Conservation (phyloP, 2,797 vertebrate species). For the Passerculus sandwichensis region DNA sequence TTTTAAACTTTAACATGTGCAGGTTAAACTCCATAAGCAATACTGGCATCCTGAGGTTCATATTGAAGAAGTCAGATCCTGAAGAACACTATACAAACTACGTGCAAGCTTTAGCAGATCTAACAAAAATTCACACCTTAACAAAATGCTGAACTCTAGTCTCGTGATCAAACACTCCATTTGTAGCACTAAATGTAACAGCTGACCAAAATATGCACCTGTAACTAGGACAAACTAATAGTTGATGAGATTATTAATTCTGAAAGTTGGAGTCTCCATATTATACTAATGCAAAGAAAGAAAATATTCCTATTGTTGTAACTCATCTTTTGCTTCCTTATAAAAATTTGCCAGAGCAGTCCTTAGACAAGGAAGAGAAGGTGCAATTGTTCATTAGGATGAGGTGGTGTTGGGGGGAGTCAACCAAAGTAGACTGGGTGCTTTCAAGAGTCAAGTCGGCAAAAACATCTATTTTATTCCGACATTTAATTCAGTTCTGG, state of each 20-base stretch:
- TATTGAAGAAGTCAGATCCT: not conserved
- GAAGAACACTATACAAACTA: not conserved
- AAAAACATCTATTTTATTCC: not conserved
- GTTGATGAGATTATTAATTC: not conserved
- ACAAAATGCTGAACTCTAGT: not conserved
- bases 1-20: not conserved
- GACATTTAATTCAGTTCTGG: not conserved
- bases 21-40: not conserved
- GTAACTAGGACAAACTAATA: not conserved
- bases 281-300: not conserved
- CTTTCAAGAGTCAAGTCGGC: not conserved
- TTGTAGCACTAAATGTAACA: not conserved
- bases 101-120: not conserved
- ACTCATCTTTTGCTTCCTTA: not conserved
- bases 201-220: not conserved
- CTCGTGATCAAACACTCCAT: not conserved
- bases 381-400: not conserved
- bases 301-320: fast-evolving
- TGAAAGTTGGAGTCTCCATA: not conserved
- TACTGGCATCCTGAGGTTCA: fast-evolving
- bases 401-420: fast-evolving
- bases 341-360: not conserved
- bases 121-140: not conserved
- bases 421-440: not conserved
- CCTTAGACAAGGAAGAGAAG: not conserved